Evolutionary conservation across 2,888 invertebrate genomes (phyloP).

Genomic region (Scaptomyza reducta): DNA sequence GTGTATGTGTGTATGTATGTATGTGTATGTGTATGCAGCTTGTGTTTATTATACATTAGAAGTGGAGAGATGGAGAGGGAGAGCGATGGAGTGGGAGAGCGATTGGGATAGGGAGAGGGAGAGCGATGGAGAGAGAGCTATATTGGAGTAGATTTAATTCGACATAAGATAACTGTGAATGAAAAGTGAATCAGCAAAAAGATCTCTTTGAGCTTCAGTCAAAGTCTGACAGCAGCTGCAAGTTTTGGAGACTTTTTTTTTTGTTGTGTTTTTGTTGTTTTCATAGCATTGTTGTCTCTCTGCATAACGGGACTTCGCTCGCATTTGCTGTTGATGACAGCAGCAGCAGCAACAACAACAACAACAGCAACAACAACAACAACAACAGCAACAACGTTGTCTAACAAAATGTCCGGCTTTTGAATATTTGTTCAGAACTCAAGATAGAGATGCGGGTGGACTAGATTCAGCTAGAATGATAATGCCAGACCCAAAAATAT

Average conservation of each 20-base stretch:
- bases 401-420: slow-evolving; percentile 3
- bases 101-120: no score
- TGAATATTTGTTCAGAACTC: slow-evolving; percentile 17
- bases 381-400: not conserved
- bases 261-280: no score
- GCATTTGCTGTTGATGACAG: slow-evolving; percentile 12
- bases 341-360: not conserved
- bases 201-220: slow-evolving; percentile 1
- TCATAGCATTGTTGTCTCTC: not conserved
- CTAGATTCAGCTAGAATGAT: slow-evolving; percentile 3
- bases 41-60: not conserved
- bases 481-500: slow-evolving; percentile 4
- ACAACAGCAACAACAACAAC: not conserved
- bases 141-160: no score
- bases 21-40: not conserved
- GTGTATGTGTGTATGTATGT: not conserved
- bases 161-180: not conserved
- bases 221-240: not conserved
- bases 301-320: not conserved
- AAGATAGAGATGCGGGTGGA: slow-evolving; percentile 8
- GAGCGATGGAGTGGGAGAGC: not conserved
- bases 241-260: not conserved
- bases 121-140: not conserved
- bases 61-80: no score
- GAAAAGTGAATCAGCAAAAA: not conserved